Percentiles rank a stretch among this genome's conserved stretches.
Conservation (phyloP, 2,797 vertebrate genomes). For the Taenioides sp. region DNA sequence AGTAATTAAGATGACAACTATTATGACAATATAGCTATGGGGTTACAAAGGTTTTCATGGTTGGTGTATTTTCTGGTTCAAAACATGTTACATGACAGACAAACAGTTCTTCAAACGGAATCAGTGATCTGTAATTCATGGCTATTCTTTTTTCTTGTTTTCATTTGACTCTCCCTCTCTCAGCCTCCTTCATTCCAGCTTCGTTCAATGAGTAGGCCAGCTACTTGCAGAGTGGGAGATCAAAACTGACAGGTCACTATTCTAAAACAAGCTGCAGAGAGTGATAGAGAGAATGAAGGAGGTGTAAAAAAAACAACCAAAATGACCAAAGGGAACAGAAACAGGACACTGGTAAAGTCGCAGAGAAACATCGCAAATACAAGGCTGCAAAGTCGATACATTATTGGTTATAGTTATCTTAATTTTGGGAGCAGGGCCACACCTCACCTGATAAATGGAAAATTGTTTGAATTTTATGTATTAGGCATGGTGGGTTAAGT, state of each 20-base stretch:
- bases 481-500: too few species aligned
- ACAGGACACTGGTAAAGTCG: neutral
- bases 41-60: slow-evolving; percentile 7
- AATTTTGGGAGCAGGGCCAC: too few species aligned
- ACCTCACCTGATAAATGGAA: too few species aligned
- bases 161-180: slow-evolving; percentile 17
- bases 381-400: slow-evolving; percentile 14
- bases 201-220: slow-evolving; percentile 46
- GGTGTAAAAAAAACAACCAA: neutral
- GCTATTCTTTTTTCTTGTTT: slow-evolving; percentile 29
- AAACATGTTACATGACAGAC: slow-evolving; percentile 10
- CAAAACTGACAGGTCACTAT: slow-evolving; percentile 47
- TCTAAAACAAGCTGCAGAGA: slow-evolving; percentile 32
- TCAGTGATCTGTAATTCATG: slow-evolving; percentile 16
- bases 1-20: neutral
- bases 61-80: slow-evolving; percentile 12
- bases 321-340: slow-evolving; percentile 4
- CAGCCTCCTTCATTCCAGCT: neutral
- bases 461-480: too few species aligned
- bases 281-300: slow-evolving; percentile 11
- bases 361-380: slow-evolving; percentile 18
- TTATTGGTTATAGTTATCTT: too few species aligned
- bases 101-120: slow-evolving; percentile 11
- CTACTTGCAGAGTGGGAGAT: slow-evolving; percentile 45
- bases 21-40: neutral